These are phyloP conservation scores for Tetramorium parvispinum DNA, from an alignment of 1,140 invertebrate genomes.

Conservation along the genomic window DNA sequence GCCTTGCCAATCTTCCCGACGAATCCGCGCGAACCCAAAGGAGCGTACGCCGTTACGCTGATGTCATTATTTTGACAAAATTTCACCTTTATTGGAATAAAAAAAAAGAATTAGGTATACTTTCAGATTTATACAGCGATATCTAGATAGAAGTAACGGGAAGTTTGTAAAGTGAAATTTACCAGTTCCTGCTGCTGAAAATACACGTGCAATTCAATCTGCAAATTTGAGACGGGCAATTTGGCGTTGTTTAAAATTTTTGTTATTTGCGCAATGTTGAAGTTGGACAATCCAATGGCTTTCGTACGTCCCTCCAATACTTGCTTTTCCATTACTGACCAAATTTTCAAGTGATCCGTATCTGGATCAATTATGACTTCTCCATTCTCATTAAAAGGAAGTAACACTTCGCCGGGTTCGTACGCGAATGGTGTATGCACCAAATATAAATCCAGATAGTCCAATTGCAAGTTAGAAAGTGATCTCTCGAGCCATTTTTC, in stretches of 20 bases:
- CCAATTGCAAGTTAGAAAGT: constrained; percentile 86
- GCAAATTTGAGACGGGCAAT: constrained; percentile 88
- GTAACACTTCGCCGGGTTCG: constrained; percentile 84
- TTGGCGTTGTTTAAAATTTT: constrained; percentile 87
- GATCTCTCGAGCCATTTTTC: constrained; percentile 88
- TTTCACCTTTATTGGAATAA: constrained; percentile 79
- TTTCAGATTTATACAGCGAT: constrained; percentile 18
- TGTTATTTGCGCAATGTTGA: constrained; percentile 90
- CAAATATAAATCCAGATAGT: constrained; percentile 91
- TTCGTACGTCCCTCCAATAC: constrained; percentile 87
- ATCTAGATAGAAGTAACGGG: background rate
- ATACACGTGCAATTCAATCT: constrained; percentile 91
- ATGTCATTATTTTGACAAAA: constrained; percentile 87
- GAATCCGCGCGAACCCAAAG: constrained; percentile 88
- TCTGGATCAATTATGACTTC: constrained; percentile 88
- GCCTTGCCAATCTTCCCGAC: constrained; percentile 84
- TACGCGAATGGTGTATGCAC: constrained; percentile 90
- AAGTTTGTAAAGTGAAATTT: constrained; percentile 37
- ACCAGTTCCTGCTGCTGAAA: constrained; percentile 88
- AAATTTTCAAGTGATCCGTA: constrained; percentile 90
- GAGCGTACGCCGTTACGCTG: constrained; percentile 87
- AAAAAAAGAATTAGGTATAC: constrained; percentile 41
- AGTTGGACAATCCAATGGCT: constrained; percentile 93
- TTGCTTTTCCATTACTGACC: constrained; percentile 91
- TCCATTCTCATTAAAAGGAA: constrained; percentile 87